Percentiles rank a stretch among this genome's conserved stretches.
These are phyloP conservation scores for Agriopis aurantiaria DNA, from an alignment of 2,888 invertebrate genomes.

Conservation along the genomic window DNA sequence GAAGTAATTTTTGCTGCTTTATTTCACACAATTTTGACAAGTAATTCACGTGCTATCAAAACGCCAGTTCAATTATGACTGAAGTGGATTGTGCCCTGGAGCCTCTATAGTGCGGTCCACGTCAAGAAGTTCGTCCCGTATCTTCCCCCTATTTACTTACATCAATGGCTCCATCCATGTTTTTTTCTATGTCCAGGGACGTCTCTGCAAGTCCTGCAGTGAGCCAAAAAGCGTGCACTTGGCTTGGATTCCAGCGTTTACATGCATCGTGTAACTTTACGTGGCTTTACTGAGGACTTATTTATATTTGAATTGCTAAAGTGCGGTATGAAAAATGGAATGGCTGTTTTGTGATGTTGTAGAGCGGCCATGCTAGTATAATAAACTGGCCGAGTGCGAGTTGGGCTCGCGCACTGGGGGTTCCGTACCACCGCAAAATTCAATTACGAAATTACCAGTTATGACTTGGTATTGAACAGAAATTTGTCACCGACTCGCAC, in stretches of 20 bases:
- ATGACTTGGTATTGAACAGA: not conserved
- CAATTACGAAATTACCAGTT: no score
- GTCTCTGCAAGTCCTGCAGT: conserved; percentile 35
- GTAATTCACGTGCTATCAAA: no score
- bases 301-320: conserved; percentile 36
- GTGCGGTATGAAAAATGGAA: conserved; percentile 23
- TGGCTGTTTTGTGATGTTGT: conserved; percentile 4
- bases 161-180: not conserved
- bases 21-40: no score
- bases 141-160: no score
- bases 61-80: no score
- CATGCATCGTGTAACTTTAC: conserved; percentile 31
- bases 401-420: no score
- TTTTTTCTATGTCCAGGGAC: not conserved
- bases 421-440: no score
- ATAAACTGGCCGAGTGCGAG: not conserved
- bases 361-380: not conserved
- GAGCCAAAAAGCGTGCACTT: conserved; percentile 31
- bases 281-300: conserved; percentile 26
- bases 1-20: no score
- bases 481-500: no score
- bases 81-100: no score
- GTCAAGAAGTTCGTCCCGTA: no score
- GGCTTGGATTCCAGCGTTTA: conserved; percentile 26
- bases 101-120: no score